Base-by-base conservation (phyloP, 2,797 vertebrate species). In the Sylvia borin region DNA sequence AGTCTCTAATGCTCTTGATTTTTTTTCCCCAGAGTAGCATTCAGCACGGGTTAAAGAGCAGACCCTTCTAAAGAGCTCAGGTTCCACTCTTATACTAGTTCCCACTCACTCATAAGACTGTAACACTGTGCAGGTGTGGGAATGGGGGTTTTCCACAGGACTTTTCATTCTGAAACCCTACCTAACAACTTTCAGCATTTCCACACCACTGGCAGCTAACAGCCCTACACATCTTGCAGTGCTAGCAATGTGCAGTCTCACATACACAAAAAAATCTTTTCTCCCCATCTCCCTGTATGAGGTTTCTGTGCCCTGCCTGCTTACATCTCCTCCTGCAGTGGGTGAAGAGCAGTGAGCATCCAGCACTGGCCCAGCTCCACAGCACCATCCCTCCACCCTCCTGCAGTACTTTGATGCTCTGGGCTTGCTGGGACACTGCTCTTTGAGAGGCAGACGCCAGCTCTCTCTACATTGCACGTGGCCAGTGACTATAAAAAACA, bases 401-500 rank as follows among this genome's bases (percentile, higher is more conserved):
- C 86, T 25, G 47, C 57, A 61, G 38, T 5, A 9, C 48, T 85
- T 4, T 31, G 79, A 43, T 64, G 57, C 77, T 31, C 51, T 42
- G 32, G 51, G 38, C 65, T 57, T 0, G 0, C 29, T 29, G 32
- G 14, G 19, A 87, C 42, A 45, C 34, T 64, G 67, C 71, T 85
- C 58, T 20, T n/a, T 2, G 4, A 38, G 74, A 91, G 64, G 67
- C 92, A 92, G 50, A 53, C 27, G 61, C 38, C 90, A 82, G 47
- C n/a, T 54, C 76, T 74, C 62, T 57, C 64, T 26, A 6, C 26
- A 10, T 38, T 45, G 47, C 58, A 57, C 4, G 21, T 6, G 3
- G 88, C 42, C 65, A 78, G 19, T 6, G 38, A 88, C 93, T 82
- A 90, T 31, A 77, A 90, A 91, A 90, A 81, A 25, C 87, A 85